Base-by-base conservation (phyloP, 2,888 invertebrate species). In the Archips crataeganus region DNA sequence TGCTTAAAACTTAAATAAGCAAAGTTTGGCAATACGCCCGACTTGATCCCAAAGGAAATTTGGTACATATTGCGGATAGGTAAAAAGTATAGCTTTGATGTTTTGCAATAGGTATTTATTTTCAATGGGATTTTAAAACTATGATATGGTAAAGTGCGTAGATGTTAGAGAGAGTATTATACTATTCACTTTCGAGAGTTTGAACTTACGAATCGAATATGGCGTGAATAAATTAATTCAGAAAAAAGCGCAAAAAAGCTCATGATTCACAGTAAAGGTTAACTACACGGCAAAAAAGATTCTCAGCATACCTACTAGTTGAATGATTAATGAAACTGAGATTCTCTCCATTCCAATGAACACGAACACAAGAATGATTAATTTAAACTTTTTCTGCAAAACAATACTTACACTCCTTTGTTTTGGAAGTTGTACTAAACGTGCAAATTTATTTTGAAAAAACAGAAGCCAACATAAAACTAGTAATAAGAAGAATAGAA, bases 21-120 rank as follows among this genome's bases (percentile, higher is more conserved):
- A 60, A 66, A 71, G 51, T 71, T 65, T 57, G 23, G 59, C 70
- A 63, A 70, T 63, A 45, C 32, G 34, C 47, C 13, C 34, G 6
- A 15, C 63, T 13, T 62, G 13, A 3, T 65, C 71, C 71, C 49
- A 45, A 42, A 49, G 23, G 59, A 65, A 60, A 59, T 49, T 59
- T 60, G 57, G 32, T 39, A 23, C 2, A 5, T 34, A 10, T 32
- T 11, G 11, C 11, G 57, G 11, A 32, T 57, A 57, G 32, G 10
- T 2, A 11, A 57, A 57, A 57, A 57, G 51, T 57, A 32, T 32
- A 32, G 32, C 23, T 57, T 57, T 32, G 8, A 45, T 45, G 23
- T 23, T 45, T 42, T 45, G 3, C 6, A 23, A 45, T 62, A 45
- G 10, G 13, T 23, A 4, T 13, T 3, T 42, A 49, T 10, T n/a